phyloP scores from a whole-genome alignment of 1,140 invertebrate genomes.

The Monomorium pharaonis region DNA sequence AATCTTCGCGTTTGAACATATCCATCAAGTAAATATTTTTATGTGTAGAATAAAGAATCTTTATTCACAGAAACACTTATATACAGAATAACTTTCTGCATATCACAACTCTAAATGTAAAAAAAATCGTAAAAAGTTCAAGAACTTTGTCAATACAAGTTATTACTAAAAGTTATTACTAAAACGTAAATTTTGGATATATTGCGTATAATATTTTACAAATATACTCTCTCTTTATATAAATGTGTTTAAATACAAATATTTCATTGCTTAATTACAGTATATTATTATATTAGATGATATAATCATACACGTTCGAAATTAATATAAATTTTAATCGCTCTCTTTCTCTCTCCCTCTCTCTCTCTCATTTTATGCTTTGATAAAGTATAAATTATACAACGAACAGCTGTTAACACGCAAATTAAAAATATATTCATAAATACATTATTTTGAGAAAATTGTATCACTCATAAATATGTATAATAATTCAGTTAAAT shows the following conservation, averaged over 20 bases:
- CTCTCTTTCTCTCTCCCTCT: not conserved
- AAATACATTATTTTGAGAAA: constrained; percentile 34
- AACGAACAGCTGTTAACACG: constrained; percentile 11
- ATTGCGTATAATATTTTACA: constrained; percentile 1
- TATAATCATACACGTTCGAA: not conserved
- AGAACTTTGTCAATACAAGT: not conserved
- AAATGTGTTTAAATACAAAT: not conserved
- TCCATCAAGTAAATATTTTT: not conserved
- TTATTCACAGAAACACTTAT: not conserved
- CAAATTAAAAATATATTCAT: constrained; percentile 53
- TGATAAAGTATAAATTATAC: constrained; percentile 38
- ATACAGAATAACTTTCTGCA: not conserved
- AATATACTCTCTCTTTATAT: not conserved
- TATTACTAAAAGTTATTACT: too few species aligned
- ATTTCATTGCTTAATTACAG: constrained; percentile 40
- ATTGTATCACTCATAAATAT: constrained; percentile 43
- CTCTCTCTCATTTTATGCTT: not conserved
- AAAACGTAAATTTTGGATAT: not conserved
- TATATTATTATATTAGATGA: constrained; percentile 24
- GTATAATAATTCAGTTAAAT: constrained; percentile 48
- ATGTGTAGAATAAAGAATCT: not conserved
- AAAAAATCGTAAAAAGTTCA: not conserved
- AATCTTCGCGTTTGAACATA: not conserved
- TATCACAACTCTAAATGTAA: not conserved
- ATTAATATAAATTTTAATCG: constrained; percentile 25